phyloP scores from a whole-genome alignment of 53 echinoderm and acorn worm species.

The Echinarachnius parma region DNA sequence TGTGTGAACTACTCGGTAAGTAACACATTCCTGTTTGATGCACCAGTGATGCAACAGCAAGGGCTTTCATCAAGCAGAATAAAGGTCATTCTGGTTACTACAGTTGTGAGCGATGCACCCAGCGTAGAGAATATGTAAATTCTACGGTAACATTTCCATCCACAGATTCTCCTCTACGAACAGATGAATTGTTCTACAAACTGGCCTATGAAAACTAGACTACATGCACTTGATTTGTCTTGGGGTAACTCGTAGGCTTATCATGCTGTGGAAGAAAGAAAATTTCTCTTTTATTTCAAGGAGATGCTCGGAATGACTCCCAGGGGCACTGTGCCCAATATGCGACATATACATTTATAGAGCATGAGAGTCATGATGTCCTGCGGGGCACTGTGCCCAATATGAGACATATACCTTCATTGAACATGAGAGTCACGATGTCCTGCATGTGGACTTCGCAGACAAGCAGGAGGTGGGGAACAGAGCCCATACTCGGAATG shows the following conservation, averaged over 20 bases:
- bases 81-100: constrained; percentile 9
- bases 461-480: constrained; percentile 38
- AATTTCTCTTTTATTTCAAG: no score
- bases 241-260: neutral
- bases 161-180: constrained; percentile 11
- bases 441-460: constrained; percentile 16
- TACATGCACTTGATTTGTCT: constrained; percentile 16
- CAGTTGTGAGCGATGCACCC: constrained; percentile 17
- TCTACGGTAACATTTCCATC: constrained; percentile 5
- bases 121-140: neutral
- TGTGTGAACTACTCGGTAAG: no score
- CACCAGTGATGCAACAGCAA: constrained; percentile 19
- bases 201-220: neutral
- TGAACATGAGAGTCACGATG: constrained; percentile 10
- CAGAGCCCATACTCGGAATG: constrained; percentile 16
- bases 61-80: constrained; percentile 13
- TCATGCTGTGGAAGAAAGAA: constrained; percentile 4
- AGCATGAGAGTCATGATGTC: no score
- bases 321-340: no score
- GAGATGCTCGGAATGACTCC: no score
- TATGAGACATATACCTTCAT: constrained; percentile 25
- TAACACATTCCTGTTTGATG: neutral
- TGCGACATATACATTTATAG: no score
- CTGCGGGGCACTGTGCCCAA: constrained; percentile 30
- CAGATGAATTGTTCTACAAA: constrained; percentile 10